Evolutionary conservation across 92 coral and sea anemone species (phyloP), one percentile per base, ranked within the genome.

Genomic region (Palythoa grandiflora): DNA sequence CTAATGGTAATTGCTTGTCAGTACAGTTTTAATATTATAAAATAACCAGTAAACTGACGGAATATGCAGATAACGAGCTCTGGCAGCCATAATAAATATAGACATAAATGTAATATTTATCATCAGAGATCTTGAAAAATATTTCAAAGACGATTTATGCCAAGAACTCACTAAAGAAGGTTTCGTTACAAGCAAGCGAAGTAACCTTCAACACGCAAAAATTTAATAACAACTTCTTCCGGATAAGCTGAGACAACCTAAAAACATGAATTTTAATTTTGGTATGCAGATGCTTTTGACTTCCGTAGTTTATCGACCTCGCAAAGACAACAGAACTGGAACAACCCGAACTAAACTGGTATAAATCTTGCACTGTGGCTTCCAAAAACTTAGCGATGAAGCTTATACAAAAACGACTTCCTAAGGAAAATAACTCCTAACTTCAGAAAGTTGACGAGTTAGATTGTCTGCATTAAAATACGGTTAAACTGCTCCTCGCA

Each of bases 281-380:
- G 54, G 20, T 44, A 19, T 81, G 60, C 86, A 81, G 75, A 66
- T 65, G 75, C 40, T 40, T 66, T 81, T 11, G 50, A 81, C 63
- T 81, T 81, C 86, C 86, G 86, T 71, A 81, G 39, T 35, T 63
- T n/a, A 63, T 17, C 70, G 35, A 3, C 70, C 36, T 63, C 9
- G 28, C 28, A 3, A 7, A 63, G 20, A 63, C 35, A 17, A 1
- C 1, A 6, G 50, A 19, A 44, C 19, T 66, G 48, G 38, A 51
- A 48, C 28, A 60, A 7, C 39, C 5, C 38, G 47, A 61, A 1
- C 10, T 0, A 20, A 5, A 5, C 1, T 35, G 75, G 75, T 35
- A 35, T 70, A 70, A 35, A 70, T 3, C 14, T 17, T 35, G 68
- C 28, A 28, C 3, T 50, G 71, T 38, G 84, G 73, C 73, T 79